A percentile compares a stretch with the other conserved stretches of the same genome.
phyloP scores from a whole-genome alignment of 2,888 invertebrate genomes.

The Artemia sinica region DNA sequence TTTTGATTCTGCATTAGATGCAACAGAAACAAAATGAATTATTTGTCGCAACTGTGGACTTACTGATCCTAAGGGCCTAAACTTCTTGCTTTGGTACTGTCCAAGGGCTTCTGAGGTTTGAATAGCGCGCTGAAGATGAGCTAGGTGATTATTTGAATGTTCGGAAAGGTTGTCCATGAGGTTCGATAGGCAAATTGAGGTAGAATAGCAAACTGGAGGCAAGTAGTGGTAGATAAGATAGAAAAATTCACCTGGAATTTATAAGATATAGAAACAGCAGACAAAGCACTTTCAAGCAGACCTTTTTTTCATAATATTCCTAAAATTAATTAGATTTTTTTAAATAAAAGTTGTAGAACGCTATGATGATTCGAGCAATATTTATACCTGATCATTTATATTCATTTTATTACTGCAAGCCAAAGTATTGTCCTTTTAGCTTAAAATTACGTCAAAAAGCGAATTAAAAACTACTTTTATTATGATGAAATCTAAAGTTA shows the following conservation, averaged over 20 bases:
- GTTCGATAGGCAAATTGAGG: constrained; percentile 63
- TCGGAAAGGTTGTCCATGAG: constrained; percentile 51
- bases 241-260: constrained; percentile 50
- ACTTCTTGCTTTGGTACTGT: constrained; percentile 7
- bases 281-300: background rate
- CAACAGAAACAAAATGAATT: background rate
- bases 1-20: background rate
- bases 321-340: no score
- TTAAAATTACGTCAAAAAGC: no score
- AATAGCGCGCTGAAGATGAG: constrained; percentile 48
- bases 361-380: no score
- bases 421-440: no score
- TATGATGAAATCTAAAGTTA: no score
- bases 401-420: no score
- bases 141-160: constrained; percentile 34
- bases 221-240: constrained; percentile 67
- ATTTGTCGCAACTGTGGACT: constrained; percentile 4
- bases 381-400: no score
- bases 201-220: constrained; percentile 67
- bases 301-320: no score
- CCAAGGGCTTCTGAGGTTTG: constrained; percentile 59
- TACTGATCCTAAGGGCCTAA: background rate
- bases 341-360: no score
- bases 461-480: no score
- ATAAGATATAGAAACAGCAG: background rate